Percentiles rank a stretch among this genome's conserved stretches.
phyloP scores from a whole-genome alignment of 2,113 vertebrate species.

The Morone saxatilis region DNA sequence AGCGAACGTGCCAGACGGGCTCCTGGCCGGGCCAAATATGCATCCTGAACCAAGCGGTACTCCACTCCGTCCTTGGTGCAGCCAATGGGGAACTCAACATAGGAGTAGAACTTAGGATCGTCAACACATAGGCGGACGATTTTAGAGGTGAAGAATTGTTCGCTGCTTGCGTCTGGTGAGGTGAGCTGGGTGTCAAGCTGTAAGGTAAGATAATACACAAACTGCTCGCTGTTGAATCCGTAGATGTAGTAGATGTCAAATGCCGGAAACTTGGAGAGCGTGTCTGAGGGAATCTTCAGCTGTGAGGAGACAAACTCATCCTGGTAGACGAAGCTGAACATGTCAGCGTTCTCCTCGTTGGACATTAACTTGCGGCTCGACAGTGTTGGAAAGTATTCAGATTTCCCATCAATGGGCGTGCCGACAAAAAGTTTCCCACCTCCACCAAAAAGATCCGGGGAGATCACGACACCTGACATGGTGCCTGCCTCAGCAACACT shows the following conservation, averaged over 20 bases:
- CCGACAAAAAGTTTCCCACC: slow-evolving; percentile 95
- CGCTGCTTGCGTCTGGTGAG: slow-evolving; percentile 92
- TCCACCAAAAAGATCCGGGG: slow-evolving; percentile 84
- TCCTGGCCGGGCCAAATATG: slow-evolving; percentile 92
- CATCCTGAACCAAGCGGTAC: slow-evolving; percentile 96
- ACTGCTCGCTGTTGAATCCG: slow-evolving; percentile 97
- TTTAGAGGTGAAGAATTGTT: slow-evolving; percentile 98
- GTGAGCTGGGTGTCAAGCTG: slow-evolving; percentile 96
- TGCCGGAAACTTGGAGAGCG: slow-evolving; percentile 95
- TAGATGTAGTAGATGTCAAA: slow-evolving; percentile 99
- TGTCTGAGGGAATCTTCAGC: slow-evolving; percentile 98
- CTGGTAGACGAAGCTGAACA: slow-evolving; percentile 99
- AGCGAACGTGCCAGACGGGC: slow-evolving; percentile 89
- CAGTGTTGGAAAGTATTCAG: slow-evolving; percentile 96
- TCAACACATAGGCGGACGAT: slow-evolving; percentile 96
- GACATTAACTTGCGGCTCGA: slow-evolving; percentile 96
- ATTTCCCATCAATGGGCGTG: slow-evolving; percentile 96
- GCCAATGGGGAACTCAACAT: slow-evolving; percentile 96
- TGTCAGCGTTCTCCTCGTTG: slow-evolving; percentile 96
- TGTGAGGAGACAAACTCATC: slow-evolving; percentile 98
- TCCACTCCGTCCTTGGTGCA: slow-evolving; percentile 94
- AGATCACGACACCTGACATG: slow-evolving; percentile 96
- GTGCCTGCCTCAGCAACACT: slow-evolving; percentile 93
- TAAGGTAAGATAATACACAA: slow-evolving; percentile 96
- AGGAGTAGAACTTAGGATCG: slow-evolving; percentile 97